Evolutionary conservation across 2,888 invertebrate genomes (phyloP).

Genomic region (Orchesella flavescens): DNA sequence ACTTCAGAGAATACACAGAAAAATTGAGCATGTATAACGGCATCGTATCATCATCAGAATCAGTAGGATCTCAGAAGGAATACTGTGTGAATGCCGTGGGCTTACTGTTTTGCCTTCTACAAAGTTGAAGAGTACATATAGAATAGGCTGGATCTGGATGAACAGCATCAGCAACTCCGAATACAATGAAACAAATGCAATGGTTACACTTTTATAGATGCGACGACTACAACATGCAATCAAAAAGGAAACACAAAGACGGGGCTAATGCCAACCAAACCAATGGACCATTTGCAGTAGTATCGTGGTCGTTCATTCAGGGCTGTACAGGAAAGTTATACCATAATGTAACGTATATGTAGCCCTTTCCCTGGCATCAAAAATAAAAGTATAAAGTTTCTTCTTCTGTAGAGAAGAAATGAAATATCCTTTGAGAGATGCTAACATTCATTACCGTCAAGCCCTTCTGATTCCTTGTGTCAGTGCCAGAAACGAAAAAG

Average conservation of each 20-base stretch:
- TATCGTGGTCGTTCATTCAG: slow-evolving; percentile 37
- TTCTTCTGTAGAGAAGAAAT: neutral
- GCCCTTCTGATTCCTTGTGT: slow-evolving; percentile 10
- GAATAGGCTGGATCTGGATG: neutral
- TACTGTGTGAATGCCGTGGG: neutral
- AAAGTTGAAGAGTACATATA: neutral
- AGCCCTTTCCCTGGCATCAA: neutral
- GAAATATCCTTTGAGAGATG: slow-evolving; percentile 1
- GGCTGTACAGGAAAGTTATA: neutral
- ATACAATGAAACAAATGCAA: slow-evolving; percentile 4
- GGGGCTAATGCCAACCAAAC: slow-evolving; percentile 34
- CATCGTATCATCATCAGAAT: neutral
- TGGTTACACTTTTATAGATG: neutral
- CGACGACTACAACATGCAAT: neutral
- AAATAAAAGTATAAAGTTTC: neutral
- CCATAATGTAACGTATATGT: neutral
- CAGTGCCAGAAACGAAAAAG: slow-evolving; percentile 32
- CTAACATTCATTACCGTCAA: slow-evolving; percentile 7
- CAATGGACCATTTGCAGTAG: slow-evolving; percentile 49
- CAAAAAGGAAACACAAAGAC: slow-evolving; percentile 13
- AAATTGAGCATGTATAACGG: neutral
- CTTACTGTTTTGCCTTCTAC: neutral
- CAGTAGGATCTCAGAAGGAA: neutral
- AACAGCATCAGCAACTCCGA: neutral
- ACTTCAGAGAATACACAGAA: too few species aligned